Base-by-base conservation (phyloP, 2,797 vertebrate species). In the Enteromius treurensis region DNA sequence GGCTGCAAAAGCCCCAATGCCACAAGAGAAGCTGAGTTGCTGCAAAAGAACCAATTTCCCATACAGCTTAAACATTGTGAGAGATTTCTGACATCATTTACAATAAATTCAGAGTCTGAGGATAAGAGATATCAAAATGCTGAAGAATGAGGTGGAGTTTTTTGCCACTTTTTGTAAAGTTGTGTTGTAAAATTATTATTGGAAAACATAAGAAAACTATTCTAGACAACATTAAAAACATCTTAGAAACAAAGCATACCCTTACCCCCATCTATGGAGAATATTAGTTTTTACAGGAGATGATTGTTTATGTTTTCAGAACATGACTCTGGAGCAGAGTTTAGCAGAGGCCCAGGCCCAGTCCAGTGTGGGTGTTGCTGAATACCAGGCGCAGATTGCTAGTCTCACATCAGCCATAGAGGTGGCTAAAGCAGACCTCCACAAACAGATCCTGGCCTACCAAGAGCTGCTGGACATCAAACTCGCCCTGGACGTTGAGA, bases 381-480 rank as follows among this genome's bases (percentile, higher is more conserved):
- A 91, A 55, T 91, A 86, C 83, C 92, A 93, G 87, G 87, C 88
- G 13, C 90, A 91, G 76, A 90, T 92, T 15, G 32, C 87, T 34
- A 91, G 90, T 80, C 86, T 91, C 68, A 90, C 90, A 7, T 84
- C 90, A 3, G 91, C 92, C 75, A 92, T 92, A 7, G 92, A 92
- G 81, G 73, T 86, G 14, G 90, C 92, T n/a, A 92, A 92, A 83
- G 60, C 73, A 2, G 92, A 93, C 62, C 92, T 92, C 40, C 90
- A 92, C 82, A 92, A 91, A 83, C 90, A 92, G 80, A 91, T 93
- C 64, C 76, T 92, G 75, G 87, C 91, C 75, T 92, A 93, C 70
- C 92, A 93, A 77, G 91, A 92, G 85, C 88, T 93, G 83, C 85
- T 93, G 68, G 92, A 92, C 29, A 77, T 93, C 78, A 93, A 93